Conservation (phyloP, 1,140 invertebrate species). For the Pemphigus obesinymphae region DNA sequence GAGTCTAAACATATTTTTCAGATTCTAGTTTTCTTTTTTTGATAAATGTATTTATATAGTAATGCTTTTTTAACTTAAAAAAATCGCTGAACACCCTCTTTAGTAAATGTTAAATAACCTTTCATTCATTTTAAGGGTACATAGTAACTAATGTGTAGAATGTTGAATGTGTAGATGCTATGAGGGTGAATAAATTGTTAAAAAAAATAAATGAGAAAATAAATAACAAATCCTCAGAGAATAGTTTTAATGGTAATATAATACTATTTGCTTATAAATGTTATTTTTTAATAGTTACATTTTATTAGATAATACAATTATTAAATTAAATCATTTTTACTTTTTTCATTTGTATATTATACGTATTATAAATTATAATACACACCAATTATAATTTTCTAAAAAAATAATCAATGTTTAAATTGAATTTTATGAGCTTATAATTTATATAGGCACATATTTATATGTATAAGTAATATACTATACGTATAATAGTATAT, state of each 20-base stretch:
- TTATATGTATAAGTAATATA: too few relatives aligned
- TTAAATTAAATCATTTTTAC: not conserved
- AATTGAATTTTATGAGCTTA: not conserved
- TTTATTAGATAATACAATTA: not conserved
- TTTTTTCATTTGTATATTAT: too few relatives aligned
- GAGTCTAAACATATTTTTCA: not conserved
- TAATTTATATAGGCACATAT: too few relatives aligned
- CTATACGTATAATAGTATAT: too few relatives aligned
- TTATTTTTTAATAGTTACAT: not conserved
- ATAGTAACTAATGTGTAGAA: not conserved
- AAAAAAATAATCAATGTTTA: not conserved
- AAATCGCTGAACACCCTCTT: not conserved
- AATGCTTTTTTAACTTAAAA: not conserved
- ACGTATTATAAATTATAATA: not conserved
- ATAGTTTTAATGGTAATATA: not conserved
- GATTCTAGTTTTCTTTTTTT: not conserved
- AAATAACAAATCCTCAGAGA: not conserved
- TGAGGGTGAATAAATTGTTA: slow-evolving; percentile 7
- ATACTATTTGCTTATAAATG: not conserved
- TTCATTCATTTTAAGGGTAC: not conserved
- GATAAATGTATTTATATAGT: not conserved
- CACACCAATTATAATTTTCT: not conserved
- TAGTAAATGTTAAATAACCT: not conserved
- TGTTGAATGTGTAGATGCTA: not conserved
- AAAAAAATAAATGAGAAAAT: not conserved